A percentile compares a stretch with the other conserved stretches of the same genome.
Conservation (phyloP, 2,888 invertebrate genomes). For the Pherbina coryleti region DNA sequence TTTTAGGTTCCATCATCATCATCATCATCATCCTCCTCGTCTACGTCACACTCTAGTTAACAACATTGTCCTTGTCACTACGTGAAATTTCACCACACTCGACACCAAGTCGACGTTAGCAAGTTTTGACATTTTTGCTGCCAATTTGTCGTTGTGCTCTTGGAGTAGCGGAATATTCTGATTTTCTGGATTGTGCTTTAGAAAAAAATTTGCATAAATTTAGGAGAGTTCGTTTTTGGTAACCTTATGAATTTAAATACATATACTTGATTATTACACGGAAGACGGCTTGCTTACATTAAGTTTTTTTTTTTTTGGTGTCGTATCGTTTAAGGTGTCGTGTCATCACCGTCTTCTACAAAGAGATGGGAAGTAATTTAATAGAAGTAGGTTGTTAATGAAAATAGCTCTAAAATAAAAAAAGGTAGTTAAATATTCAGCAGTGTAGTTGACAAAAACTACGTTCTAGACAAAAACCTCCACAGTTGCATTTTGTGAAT, state of each 20-base stretch:
- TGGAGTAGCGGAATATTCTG: neutral
- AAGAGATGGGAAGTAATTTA: neutral
- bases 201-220: conserved; percentile 25
- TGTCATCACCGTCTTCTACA: neutral
- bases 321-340: conserved; percentile 6
- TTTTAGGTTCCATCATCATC: conserved; percentile 10
- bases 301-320: neutral
- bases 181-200: conserved; percentile 3
- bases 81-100: conserved; percentile 1
- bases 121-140: conserved; percentile 17
- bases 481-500: too few species aligned
- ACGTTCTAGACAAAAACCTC: too few species aligned
- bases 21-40: conserved; percentile 43
- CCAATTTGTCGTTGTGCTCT: neutral
- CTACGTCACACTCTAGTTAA: conserved; percentile 63
- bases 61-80: conserved; percentile 55
- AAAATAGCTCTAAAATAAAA: too few species aligned
- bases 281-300: neutral
- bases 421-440: too few species aligned
- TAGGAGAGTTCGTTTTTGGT: neutral
- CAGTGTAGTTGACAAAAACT: too few species aligned
- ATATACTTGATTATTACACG: neutral
- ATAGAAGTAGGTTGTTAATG: neutral
- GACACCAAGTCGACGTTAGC: neutral
- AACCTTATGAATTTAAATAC: conserved; percentile 18